Evolutionary conservation across 2,797 vertebrate genomes (phyloP).

Genomic region (Anas bahamensis): DNA sequence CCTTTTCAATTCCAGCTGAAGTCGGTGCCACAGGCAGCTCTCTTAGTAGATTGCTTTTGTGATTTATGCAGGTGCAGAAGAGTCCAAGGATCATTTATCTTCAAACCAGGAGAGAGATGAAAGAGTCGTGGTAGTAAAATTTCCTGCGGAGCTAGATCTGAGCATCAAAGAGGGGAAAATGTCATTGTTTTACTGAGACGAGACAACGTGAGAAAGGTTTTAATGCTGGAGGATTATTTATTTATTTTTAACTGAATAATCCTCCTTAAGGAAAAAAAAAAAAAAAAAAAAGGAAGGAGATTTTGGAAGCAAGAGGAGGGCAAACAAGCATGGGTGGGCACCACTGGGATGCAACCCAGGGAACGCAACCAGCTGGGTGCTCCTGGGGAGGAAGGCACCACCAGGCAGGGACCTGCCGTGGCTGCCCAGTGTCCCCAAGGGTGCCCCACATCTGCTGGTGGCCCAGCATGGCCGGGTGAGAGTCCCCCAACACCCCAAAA

Average conservation of each 20-base stretch:
- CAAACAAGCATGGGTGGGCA: not conserved
- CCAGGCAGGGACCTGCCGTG: not conserved
- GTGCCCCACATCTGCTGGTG: not conserved
- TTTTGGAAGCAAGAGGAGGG: slow-evolving; percentile 24
- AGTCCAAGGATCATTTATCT: slow-evolving; percentile 83
- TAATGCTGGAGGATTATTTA: slow-evolving; percentile 56
- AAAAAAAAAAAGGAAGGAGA: not conserved
- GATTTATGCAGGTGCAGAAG: slow-evolving; percentile 82
- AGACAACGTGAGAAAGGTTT: slow-evolving; percentile 72
- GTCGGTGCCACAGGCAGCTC: slow-evolving; percentile 75
- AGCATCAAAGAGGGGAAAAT: slow-evolving; percentile 78
- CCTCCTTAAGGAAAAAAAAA: not conserved
- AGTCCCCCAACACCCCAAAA: no score
- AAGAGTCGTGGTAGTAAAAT: slow-evolving; percentile 76
- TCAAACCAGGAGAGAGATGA: slow-evolving; percentile 80
- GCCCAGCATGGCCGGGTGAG: fast-evolving
- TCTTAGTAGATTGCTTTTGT: slow-evolving; percentile 81
- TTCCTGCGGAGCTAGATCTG: slow-evolving; percentile 75
- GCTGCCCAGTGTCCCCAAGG: fast-evolving
- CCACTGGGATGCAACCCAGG: not conserved
- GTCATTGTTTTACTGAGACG: slow-evolving; percentile 78
- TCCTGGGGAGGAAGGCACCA: not conserved
- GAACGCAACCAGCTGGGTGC: not conserved
- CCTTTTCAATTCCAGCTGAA: slow-evolving; percentile 71
- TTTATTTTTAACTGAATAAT: slow-evolving; percentile 55